Evolutionary conservation across 30 jellyfish, hydroid and myxozoan species (phyloP).

Genomic region (Hydra vulgaris): DNA sequence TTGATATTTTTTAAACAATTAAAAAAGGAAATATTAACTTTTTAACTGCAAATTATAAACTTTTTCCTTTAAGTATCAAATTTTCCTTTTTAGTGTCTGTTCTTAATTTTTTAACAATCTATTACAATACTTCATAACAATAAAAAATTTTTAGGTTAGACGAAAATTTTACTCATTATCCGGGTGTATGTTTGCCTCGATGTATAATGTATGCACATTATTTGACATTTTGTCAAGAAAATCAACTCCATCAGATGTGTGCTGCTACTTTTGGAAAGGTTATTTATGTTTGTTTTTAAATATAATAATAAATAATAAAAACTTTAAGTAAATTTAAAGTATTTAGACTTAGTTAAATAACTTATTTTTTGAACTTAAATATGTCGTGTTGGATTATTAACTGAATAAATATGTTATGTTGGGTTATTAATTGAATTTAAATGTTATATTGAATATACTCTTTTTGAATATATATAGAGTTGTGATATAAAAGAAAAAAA

Average conservation of each 20-base stretch:
- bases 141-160: constrained; percentile 58
- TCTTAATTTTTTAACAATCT: too few species aligned
- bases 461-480: too few species aligned
- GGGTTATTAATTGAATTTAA: too few species aligned
- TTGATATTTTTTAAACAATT: background rate
- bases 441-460: too few species aligned
- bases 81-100: too few species aligned
- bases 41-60: background rate
- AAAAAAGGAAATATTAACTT: background rate
- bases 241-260: constrained; percentile 38
- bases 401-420: too few species aligned
- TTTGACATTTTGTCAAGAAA: constrained; percentile 45
- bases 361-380: too few species aligned
- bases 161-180: constrained; percentile 44
- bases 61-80: too few species aligned
- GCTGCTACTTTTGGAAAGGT: constrained; percentile 98
- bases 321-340: background rate
- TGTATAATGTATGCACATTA: constrained; percentile 79
- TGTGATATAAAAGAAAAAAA: too few species aligned
- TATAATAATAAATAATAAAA: background rate
- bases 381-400: too few species aligned
- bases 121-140: background rate
- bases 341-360: background rate
- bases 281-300: too few species aligned
- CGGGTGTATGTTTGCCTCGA: constrained; percentile 76